Evolutionary conservation across 2,888 invertebrate genomes (phyloP).

Genomic region (Pachycephus smyrnensis): DNA sequence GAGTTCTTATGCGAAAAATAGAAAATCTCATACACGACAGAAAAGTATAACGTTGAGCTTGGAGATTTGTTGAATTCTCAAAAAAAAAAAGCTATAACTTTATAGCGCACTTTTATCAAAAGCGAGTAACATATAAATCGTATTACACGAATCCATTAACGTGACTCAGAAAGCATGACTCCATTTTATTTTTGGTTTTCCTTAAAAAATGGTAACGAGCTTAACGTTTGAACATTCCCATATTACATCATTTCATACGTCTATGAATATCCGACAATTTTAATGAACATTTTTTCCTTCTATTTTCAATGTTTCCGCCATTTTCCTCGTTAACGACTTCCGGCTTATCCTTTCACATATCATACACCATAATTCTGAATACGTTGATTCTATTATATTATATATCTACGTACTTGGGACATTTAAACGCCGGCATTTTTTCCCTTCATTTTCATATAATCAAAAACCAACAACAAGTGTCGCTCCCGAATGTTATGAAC

Average conservation of each 20-base stretch:
- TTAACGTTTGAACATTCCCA: neutral
- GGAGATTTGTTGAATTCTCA: neutral
- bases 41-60: neutral
- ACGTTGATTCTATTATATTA: neutral
- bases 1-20: neutral
- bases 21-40: neutral
- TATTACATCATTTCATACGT: neutral
- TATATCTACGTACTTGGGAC: neutral
- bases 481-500: neutral
- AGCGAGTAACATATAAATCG: neutral
- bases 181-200: neutral
- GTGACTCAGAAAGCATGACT: neutral
- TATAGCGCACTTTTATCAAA: neutral
- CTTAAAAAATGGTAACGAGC: neutral
- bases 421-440: neutral
- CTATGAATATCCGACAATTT: neutral
- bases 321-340: neutral
- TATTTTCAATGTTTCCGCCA: neutral
- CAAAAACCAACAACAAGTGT: neutral
- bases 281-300: neutral
- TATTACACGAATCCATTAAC: neutral
- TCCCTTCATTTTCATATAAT: neutral
- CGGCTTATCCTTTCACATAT: neutral
- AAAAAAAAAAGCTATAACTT: neutral
- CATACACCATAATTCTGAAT: neutral